These are phyloP conservation scores for Germaria angustata DNA, from an alignment of 2,888 invertebrate genomes.

Conservation along the genomic window DNA sequence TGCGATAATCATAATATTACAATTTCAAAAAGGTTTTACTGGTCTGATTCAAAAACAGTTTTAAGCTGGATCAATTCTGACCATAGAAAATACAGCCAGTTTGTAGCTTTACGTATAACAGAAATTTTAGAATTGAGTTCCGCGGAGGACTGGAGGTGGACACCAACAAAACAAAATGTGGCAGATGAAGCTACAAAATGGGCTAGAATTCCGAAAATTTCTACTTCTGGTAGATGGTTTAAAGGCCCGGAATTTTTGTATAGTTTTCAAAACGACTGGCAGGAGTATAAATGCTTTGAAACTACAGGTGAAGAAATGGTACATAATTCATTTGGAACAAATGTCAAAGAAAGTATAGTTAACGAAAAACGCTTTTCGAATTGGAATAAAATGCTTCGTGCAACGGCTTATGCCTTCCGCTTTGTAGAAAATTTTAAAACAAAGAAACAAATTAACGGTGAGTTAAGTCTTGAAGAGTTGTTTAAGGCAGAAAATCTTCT, in stretches of 20 bases:
- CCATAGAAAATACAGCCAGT: neutral
- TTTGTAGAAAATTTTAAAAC: slow-evolving; percentile 30
- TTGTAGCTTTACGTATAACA: slow-evolving; percentile 1
- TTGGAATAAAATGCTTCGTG: slow-evolving; percentile 11
- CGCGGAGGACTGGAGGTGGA: neutral
- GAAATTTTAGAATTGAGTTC: slow-evolving; percentile 42
- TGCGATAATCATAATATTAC: neutral
- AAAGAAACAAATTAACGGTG: slow-evolving; percentile 46
- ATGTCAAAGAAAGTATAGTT: too few species aligned
- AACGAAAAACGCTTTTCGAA: neutral
- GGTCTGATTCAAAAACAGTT: slow-evolving; percentile 14
- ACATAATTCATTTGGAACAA: neutral
- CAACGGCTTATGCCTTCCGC: neutral
- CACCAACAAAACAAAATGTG: neutral
- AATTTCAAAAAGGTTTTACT: neutral
- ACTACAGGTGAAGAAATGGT: neutral
- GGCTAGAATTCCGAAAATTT: neutral
- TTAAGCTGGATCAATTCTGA: neutral
- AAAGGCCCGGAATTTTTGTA: slow-evolving; percentile 19
- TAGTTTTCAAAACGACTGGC: neutral
- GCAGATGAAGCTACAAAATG: slow-evolving; percentile 14
- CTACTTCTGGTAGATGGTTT: slow-evolving; percentile 18
- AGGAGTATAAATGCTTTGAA: neutral
- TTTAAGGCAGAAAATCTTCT: slow-evolving; percentile 35
- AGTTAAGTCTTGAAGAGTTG: slow-evolving; percentile 33